These are phyloP conservation scores for Scolopax mira DNA, from an alignment of 2,113 vertebrate species.

Conservation along the genomic window DNA sequence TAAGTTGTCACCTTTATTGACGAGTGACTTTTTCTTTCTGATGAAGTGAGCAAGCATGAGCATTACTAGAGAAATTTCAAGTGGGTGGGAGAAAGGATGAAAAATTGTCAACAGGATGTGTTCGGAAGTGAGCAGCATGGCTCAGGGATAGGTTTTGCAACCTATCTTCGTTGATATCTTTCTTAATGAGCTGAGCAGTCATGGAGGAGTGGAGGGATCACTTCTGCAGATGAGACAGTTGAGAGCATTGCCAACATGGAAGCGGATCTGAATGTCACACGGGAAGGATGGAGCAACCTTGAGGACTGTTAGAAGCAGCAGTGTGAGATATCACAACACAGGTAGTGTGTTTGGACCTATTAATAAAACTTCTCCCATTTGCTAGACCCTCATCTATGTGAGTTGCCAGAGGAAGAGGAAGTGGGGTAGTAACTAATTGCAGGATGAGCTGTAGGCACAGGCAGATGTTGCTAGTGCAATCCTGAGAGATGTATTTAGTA, in stretches of 20 bases:
- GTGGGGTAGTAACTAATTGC: not conserved
- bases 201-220: not conserved
- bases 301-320: not conserved
- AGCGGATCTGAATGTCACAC: not conserved
- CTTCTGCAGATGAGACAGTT: not conserved
- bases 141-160: not conserved
- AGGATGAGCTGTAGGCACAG: not conserved
- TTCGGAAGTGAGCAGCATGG: not conserved
- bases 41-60: not conserved
- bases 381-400: not conserved
- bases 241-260: not conserved
- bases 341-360: not conserved
- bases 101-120: not conserved
- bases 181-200: not conserved
- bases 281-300: not conserved
- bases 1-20: not conserved
- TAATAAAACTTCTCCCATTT: not conserved
- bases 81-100: not conserved
- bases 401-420: slow-evolving; percentile 24
- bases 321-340: not conserved
- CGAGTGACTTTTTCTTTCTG: not conserved
- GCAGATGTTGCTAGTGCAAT: not conserved
- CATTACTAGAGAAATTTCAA: not conserved
- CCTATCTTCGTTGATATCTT: not conserved
- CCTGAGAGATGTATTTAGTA: not conserved